phyloP scores from a whole-genome alignment of 2,113 vertebrate species.

The Anhinga rufa region DNA sequence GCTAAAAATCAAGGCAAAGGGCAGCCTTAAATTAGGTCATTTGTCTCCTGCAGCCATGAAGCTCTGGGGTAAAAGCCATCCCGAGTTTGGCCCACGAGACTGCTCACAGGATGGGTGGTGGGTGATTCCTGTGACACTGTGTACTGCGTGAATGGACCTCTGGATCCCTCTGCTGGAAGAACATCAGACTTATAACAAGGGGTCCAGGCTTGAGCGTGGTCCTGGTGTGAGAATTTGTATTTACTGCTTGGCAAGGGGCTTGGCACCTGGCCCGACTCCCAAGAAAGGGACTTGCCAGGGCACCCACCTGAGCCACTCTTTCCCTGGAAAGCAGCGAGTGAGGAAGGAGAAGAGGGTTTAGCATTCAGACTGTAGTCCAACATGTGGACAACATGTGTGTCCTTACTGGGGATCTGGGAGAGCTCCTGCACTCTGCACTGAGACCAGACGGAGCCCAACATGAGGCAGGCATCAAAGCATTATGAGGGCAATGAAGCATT shows the following conservation, averaged over 20 bases:
- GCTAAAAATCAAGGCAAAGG: background rate
- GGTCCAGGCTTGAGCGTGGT: background rate
- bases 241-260: background rate
- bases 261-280: background rate
- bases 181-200: accelerated
- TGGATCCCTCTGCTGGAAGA: background rate
- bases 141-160: background rate
- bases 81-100: background rate
- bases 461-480: background rate
- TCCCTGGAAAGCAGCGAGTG: background rate
- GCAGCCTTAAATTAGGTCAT: background rate
- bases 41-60: background rate
- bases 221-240: background rate
- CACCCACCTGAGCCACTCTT: background rate
- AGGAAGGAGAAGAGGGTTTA: background rate
- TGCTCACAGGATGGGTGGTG: background rate
- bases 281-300: background rate
- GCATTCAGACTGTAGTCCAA: background rate
- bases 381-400: background rate
- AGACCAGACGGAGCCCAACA: background rate
- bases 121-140: background rate
- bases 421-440: background rate
- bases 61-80: background rate
- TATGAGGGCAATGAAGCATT: background rate
- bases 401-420: background rate